These are phyloP conservation scores for Hyles vespertilio DNA, from an alignment of 1,140 invertebrate species.

Conservation along the genomic window DNA sequence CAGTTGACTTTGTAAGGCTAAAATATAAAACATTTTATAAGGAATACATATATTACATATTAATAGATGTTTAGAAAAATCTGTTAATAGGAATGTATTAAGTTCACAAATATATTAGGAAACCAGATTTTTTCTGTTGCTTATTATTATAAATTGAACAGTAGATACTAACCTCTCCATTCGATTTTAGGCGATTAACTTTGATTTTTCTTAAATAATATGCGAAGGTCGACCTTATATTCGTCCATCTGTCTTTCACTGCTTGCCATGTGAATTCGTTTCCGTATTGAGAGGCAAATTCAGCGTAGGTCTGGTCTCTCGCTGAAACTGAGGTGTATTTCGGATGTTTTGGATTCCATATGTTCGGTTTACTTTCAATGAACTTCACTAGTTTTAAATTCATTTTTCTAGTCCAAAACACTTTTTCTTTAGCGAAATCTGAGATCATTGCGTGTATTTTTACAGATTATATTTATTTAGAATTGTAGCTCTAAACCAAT, in stretches of 20 bases:
- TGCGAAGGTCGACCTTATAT: slow-evolving; percentile 62
- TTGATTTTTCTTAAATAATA: slow-evolving; percentile 63
- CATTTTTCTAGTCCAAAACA: slow-evolving; percentile 68
- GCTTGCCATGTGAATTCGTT: slow-evolving; percentile 61
- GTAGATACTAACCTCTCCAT: slow-evolving; percentile 38
- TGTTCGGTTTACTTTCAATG: slow-evolving; percentile 56
- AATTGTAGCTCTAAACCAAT: too few species aligned
- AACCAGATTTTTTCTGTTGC: too few species aligned
- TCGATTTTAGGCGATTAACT: slow-evolving; percentile 36
- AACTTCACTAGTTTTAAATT: slow-evolving; percentile 64
- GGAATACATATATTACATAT: not conserved
- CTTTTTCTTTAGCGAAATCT: slow-evolving; percentile 67
- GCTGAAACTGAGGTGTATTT: slow-evolving; percentile 55
- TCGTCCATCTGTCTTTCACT: slow-evolving; percentile 66
- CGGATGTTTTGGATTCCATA: slow-evolving; percentile 67
- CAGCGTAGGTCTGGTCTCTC: slow-evolving; percentile 53
- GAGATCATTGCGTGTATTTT: slow-evolving; percentile 42
- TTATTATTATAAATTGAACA: slow-evolving; percentile 3
- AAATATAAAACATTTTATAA: slow-evolving; percentile 9
- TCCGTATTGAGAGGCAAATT: slow-evolving; percentile 61
- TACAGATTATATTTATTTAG: not conserved
- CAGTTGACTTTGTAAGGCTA: slow-evolving; percentile 58
- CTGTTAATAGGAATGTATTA: not conserved
- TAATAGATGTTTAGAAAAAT: not conserved
- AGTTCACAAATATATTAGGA: not conserved